A percentile compares a stretch with the other conserved stretches of the same genome.
Conservation (phyloP, 2,888 invertebrate species). For the Acleris cristana region DNA sequence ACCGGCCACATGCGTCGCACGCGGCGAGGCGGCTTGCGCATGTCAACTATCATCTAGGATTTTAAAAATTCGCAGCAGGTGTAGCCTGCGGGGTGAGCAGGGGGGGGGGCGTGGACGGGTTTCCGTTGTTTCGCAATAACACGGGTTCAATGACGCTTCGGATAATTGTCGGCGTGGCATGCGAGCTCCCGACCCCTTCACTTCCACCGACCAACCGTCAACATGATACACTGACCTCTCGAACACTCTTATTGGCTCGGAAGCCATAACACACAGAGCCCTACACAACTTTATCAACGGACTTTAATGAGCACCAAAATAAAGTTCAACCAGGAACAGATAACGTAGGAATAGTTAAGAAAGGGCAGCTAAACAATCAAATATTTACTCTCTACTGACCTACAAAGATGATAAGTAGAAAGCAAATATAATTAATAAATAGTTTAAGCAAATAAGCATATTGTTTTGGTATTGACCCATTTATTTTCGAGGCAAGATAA, state of each 20-base stretch:
- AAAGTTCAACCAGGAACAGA: constrained; percentile 38
- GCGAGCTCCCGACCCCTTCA: constrained; percentile 69
- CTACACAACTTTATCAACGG: constrained; percentile 9
- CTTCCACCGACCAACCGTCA: constrained; percentile 44
- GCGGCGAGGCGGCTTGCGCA: constrained; percentile 66
- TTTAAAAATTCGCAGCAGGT: constrained; percentile 82
- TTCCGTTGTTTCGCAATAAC: constrained; percentile 84
- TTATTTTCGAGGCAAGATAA: constrained; percentile 42
- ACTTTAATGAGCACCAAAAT: constrained; percentile 13
- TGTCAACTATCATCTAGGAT: constrained; percentile 81
- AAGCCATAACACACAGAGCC: constrained; percentile 11
- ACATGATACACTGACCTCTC: constrained; percentile 36
- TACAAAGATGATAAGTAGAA: constrained; percentile 74
- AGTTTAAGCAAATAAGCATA: constrained; percentile 70
- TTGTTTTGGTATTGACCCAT: constrained; percentile 75
- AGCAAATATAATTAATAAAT: constrained; percentile 74
- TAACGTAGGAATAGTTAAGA: constrained; percentile 54
- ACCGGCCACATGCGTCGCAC: constrained; percentile 68
- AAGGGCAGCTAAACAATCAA: constrained; percentile 54
- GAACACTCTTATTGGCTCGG: constrained; percentile 15
- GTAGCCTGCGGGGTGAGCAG: constrained; percentile 51
- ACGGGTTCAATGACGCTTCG: constrained; percentile 80
- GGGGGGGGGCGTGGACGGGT: constrained; percentile 69
- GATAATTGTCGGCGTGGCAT: constrained; percentile 77
- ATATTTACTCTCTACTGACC: constrained; percentile 72